Evolutionary conservation across 2,113 vertebrate genomes (phyloP).

Genomic region (Speoplatyrhinus poulsoni): DNA sequence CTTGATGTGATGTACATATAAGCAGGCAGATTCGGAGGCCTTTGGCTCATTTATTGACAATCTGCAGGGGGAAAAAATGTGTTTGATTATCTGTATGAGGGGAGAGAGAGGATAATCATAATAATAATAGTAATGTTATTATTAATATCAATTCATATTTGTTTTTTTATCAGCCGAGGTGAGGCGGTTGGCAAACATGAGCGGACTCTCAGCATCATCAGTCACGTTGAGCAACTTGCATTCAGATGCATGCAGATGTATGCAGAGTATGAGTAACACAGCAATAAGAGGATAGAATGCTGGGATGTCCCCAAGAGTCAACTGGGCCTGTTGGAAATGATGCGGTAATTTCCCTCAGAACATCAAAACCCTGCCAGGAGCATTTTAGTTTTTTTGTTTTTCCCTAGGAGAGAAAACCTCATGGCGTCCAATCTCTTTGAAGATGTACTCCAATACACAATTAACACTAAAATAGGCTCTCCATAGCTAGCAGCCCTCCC

Average conservation of each 20-base stretch:
- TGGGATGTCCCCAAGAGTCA: conserved; percentile 29
- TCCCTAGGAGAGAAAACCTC: conserved; percentile 47
- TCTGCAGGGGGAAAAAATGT: conserved; percentile 31
- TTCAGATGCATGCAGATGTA: conserved; percentile 51
- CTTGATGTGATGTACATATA: conserved; percentile 71
- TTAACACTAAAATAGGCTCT: conserved; percentile 54
- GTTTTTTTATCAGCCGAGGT: conserved; percentile 52
- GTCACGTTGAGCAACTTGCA: conserved; percentile 56
- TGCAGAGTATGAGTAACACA: conserved; percentile 47
- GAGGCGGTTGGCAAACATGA: conserved; percentile 52
- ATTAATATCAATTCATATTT: conserved; percentile 42
- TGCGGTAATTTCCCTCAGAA: conserved; percentile 47
- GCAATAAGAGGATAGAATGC: conserved; percentile 32
- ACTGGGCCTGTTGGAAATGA: conserved; percentile 44
- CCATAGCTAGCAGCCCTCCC: conserved; percentile 44
- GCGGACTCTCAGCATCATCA: conserved; percentile 46
- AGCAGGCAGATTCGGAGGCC: conserved; percentile 67
- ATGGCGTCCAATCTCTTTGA: conserved; percentile 43
- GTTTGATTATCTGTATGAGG: conserved; percentile 40
- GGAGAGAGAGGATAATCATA: conserved; percentile 43
- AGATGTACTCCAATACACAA: conserved; percentile 63
- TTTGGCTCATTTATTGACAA: conserved; percentile 61
- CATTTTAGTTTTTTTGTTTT: conserved; percentile 38
- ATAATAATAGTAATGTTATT: conserved; percentile 57
- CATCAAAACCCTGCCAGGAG: conserved; percentile 45